Evolutionary conservation across 64 coral and sea anemone genomes (phyloP).

Genomic region (Hydrozoanthus tunicans): DNA sequence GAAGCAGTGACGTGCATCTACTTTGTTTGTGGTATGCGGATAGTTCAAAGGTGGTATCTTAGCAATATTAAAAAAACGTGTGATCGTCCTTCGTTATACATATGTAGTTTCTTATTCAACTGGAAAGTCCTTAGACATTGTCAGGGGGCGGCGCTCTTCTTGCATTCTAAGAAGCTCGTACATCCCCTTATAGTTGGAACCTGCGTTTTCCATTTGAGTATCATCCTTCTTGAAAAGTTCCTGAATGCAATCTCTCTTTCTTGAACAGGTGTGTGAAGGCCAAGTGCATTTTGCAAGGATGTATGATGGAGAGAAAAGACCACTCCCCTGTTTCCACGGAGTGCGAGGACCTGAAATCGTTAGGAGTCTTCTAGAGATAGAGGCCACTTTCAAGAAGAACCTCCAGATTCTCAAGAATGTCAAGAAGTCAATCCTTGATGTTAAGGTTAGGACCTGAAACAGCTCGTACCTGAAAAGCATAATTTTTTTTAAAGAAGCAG

Average conservation of each 20-base stretch:
- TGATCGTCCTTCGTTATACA: no score
- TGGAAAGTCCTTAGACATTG: no score
- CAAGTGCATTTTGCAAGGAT: constrained; percentile 98
- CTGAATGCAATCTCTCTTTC: neutral
- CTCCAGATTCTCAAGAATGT: constrained; percentile 95
- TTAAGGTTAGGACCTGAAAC: constrained; percentile 66
- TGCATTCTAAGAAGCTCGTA: no score
- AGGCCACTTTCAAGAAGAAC: constrained; percentile 99
- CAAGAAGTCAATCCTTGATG: constrained; percentile 97
- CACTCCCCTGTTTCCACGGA: constrained; percentile 94
- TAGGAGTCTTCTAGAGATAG: constrained; percentile 91
- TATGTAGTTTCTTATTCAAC: no score
- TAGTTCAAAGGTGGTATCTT: no score
- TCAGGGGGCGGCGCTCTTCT: no score
- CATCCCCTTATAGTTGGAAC: no score
- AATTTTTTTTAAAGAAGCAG: no score
- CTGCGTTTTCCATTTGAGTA: neutral
- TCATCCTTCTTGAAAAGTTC: neutral
- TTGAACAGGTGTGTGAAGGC: constrained; percentile 94
- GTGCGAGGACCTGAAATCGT: constrained; percentile 91
- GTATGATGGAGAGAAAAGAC: constrained; percentile 90
- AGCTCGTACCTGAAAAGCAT: neutral
- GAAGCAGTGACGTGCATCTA: no score
- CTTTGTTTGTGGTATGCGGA: no score
- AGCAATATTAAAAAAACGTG: no score